Evolutionary conservation across 2,888 invertebrate genomes (phyloP), one percentile per base, ranked within the genome.

Genomic region (Pseudolycoriella hygida): DNA sequence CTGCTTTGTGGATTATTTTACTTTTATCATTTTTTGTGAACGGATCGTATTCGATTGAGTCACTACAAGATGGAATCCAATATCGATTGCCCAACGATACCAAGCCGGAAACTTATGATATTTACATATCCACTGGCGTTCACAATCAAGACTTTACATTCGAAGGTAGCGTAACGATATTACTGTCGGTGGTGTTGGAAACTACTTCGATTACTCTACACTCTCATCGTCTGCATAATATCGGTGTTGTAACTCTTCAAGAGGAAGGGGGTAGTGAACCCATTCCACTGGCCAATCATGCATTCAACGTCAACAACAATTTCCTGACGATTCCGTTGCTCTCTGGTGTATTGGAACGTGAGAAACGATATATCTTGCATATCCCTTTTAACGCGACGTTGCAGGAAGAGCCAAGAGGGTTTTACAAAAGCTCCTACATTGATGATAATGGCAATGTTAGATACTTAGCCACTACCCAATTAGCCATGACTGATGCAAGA

Each of bases 401-500:
- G 46, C 71, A 71, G 32, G 66, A 66, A 15, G 70, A 75, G 37
- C 67, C 77, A 57, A 72, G 71, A 46, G 82, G 81, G 15, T 69
- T 82, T 19, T 78, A 78, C 51, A 62, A 72, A 19, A 73, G 76
- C 31, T 69, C 66, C 2, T 82, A 81, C 54, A 60, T 57, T 3
- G 66, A 70, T 47, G 45, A 59, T 14, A 51, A 58, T 39, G 68
- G 64, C 31, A 66, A 64, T 25, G 25, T 25, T 18, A 49, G 61
- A 40, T 58, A 55, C 17, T 58, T 80, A n/a, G 73, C 75, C 2
- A 72, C 77, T 1, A 79, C 80, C 0, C 80, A 80, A 49, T 74
- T 82, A 44, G 76, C 80, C 57, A 71, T 77, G 1, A 74, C 74
- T 1, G 70, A 71, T 47, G 77, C 80, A 0, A 71, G 80, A 1